phyloP scores from a whole-genome alignment of 2,888 invertebrate species.

The Acholoe squamosa region DNA sequence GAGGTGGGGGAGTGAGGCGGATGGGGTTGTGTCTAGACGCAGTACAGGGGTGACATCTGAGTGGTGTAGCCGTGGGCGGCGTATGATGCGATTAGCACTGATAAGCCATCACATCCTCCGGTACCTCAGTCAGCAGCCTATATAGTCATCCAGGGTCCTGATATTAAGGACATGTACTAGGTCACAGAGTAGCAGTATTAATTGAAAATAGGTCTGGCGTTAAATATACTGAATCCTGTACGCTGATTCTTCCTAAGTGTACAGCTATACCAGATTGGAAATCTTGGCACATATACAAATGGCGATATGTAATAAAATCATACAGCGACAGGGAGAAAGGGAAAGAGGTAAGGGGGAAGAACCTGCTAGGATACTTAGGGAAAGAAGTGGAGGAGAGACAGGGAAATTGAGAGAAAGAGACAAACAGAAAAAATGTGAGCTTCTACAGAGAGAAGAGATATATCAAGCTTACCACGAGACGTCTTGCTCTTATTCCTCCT shows the following conservation, averaged over 20 bases:
- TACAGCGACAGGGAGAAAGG: background rate
- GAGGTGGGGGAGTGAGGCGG: background rate
- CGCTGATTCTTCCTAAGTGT: too few relatives aligned
- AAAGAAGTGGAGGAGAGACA: background rate
- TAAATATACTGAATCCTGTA: too few relatives aligned
- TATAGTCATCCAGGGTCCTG: too few relatives aligned
- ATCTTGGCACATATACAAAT: background rate
- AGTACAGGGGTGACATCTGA: background rate
- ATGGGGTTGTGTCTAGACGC: background rate
- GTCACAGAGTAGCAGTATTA: too few relatives aligned
- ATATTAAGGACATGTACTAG: too few relatives aligned
- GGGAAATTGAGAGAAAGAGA: background rate
- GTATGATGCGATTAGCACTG: slow-evolving; percentile 8
- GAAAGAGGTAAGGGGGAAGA: background rate
- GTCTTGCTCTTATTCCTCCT: background rate
- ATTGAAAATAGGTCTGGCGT: too few relatives aligned
- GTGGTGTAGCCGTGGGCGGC: background rate
- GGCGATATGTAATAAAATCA: background rate
- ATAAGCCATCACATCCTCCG: background rate
- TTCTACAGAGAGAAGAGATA: background rate
- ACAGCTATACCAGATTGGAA: too few relatives aligned
- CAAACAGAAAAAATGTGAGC: background rate
- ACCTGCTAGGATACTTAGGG: background rate
- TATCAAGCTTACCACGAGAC: background rate
- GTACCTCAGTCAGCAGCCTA: too few relatives aligned